Percentiles rank a stretch among this genome's conserved stretches.
Conservation (phyloP, 2,113 vertebrate species). For the Clarias gariepinus region DNA sequence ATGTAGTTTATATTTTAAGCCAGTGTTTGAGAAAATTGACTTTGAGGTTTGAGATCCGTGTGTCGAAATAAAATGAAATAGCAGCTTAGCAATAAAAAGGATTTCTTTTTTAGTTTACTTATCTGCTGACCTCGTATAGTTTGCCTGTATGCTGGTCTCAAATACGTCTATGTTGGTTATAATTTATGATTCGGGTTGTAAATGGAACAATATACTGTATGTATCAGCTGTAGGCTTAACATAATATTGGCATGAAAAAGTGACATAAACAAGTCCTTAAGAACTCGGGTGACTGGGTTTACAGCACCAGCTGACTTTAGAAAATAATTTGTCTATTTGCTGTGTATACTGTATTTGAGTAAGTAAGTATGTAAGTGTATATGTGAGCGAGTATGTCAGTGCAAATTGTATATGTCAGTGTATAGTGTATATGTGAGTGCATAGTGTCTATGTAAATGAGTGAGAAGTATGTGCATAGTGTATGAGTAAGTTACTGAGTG, state of each 20-base stretch:
- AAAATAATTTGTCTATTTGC: not conserved
- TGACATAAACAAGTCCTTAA: too few relatives aligned
- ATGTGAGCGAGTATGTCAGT: not conserved
- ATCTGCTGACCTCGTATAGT: not conserved
- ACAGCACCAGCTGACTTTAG: not conserved
- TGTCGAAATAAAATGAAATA: not conserved
- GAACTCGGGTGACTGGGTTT: not conserved
- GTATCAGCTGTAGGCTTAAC: not conserved
- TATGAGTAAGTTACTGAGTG: not conserved
- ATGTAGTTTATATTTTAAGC: too few relatives aligned
- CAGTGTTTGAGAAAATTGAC: not conserved
- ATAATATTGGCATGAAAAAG: too few relatives aligned
- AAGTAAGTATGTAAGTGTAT: not conserved
- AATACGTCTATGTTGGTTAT: not conserved
- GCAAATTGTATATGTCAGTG: not conserved
- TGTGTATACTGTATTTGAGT: not conserved
- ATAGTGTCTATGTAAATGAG: not conserved
- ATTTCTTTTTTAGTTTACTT: not conserved
- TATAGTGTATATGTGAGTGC: too few relatives aligned
- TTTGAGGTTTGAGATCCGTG: not conserved
- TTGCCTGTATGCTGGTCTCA: not conserved
- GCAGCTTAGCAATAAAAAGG: not conserved
- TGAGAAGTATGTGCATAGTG: not conserved
- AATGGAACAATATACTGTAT: slow-evolving; percentile 5
- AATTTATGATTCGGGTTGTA: not conserved